A percentile compares a stretch with the other conserved stretches of the same genome.
Conservation (phyloP, 2,797 vertebrate genomes). For the Sitta carolinensis region DNA sequence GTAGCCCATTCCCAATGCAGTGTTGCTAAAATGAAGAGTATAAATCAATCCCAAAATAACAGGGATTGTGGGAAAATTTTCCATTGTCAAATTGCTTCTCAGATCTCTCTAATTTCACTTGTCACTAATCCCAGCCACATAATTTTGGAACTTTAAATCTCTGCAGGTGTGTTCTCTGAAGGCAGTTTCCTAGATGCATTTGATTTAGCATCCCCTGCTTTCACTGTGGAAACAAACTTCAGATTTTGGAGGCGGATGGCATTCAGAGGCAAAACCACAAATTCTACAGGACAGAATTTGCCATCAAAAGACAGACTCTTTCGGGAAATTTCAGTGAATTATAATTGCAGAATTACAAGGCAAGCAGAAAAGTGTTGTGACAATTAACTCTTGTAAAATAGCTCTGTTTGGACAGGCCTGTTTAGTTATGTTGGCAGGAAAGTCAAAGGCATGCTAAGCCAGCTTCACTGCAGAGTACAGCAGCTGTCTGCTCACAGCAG, state of each 20-base stretch:
- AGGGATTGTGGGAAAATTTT: neutral
- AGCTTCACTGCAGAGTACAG: constrained; percentile 3
- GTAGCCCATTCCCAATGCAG: neutral
- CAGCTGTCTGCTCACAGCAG: constrained; percentile 32
- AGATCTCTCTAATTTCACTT: neutral
- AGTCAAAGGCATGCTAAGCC: constrained; percentile 9
- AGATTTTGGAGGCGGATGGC: neutral
- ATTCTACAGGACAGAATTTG: neutral
- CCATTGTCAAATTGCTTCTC: neutral
- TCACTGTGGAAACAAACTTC: neutral
- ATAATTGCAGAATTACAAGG: neutral
- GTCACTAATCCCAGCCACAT: neutral
- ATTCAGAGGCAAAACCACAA: neutral
- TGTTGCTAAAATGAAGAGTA: neutral
- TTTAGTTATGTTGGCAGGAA: constrained; percentile 39
- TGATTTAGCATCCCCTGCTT: neutral
- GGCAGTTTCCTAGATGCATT: neutral
- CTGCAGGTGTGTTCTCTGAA: constrained; percentile 42
- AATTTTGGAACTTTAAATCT: constrained; percentile 13
- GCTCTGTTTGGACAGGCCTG: constrained; percentile 25
- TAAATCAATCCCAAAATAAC: neutral
- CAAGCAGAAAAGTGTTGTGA: constrained; percentile 7
- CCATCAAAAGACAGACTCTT: neutral
- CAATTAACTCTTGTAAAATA: constrained; percentile 50
- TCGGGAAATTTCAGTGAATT: neutral